Conservation (phyloP, 2,113 vertebrate species). For the Notothenia rossii region DNA sequence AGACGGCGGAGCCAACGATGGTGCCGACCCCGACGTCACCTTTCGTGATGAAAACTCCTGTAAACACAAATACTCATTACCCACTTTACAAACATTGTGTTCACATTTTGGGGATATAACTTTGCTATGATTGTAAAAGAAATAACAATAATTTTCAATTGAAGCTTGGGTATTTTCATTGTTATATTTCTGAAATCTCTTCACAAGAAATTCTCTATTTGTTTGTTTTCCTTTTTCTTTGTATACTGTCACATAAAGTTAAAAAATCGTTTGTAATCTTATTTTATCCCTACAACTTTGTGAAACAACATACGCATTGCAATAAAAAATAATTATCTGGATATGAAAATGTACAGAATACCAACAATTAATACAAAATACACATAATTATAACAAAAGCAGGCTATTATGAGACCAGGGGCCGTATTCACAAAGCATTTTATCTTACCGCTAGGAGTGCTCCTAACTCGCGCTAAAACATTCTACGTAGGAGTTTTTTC, state of each 20-base stretch:
- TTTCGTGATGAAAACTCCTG: conserved; percentile 99
- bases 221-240: too few species aligned
- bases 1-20: conserved; percentile 97
- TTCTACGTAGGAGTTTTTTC: too few species aligned
- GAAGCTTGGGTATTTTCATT: not conserved
- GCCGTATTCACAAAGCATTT: too few species aligned
- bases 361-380: not conserved
- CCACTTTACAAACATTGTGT: not conserved
- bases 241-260: too few species aligned
- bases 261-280: too few species aligned
- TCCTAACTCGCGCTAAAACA: too few species aligned
- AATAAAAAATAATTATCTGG: not conserved
- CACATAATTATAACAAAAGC: not conserved
- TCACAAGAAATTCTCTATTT: too few species aligned
- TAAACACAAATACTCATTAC: conserved; percentile 26
- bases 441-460: too few species aligned
- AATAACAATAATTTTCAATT: not conserved
- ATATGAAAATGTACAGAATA: not conserved
- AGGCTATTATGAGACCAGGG: not conserved
- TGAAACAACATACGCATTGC: not conserved
- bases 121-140: not conserved
- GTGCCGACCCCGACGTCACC: conserved; percentile 98
- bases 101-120: not conserved
- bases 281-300: too few species aligned
- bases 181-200: not conserved